Percentiles rank a stretch among this genome's conserved stretches.
Evolutionary conservation across 2,888 invertebrate genomes (phyloP).

Genomic region (Eristalinus aeneus): DNA sequence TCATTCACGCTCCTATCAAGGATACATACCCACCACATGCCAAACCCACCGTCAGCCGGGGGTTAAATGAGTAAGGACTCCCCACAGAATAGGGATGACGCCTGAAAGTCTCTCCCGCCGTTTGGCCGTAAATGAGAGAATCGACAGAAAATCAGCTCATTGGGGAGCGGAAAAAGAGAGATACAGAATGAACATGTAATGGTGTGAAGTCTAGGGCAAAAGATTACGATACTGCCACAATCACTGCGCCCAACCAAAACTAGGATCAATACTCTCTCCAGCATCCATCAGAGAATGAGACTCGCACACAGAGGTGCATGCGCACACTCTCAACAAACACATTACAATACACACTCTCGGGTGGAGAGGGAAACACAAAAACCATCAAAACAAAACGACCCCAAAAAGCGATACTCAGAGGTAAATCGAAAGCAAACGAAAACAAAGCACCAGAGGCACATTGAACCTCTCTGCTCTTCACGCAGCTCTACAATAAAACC

Average conservation of each 20-base stretch:
- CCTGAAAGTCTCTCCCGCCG: slow-evolving; percentile 61
- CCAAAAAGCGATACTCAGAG: slow-evolving; percentile 25
- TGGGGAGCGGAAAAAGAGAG: not conserved
- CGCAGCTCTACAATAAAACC: not conserved
- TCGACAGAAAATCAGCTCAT: slow-evolving; percentile 27
- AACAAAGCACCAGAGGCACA: slow-evolving; percentile 27
- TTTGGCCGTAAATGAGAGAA: slow-evolving; percentile 23
- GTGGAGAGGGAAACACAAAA: not conserved
- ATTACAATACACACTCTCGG: not conserved
- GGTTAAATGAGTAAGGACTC: slow-evolving; percentile 42
- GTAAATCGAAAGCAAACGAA: slow-evolving; percentile 33
- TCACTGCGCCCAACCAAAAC: slow-evolving; percentile 32
- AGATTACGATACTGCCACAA: slow-evolving; percentile 21
- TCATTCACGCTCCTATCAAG: slow-evolving; percentile 44
- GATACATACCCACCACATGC: slow-evolving; percentile 26
- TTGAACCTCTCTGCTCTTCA: not conserved
- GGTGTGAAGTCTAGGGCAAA: slow-evolving; percentile 33
- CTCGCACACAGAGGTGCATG: slow-evolving; percentile 34
- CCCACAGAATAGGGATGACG: slow-evolving; percentile 63
- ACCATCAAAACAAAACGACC: slow-evolving; percentile 43
- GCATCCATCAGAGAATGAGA: slow-evolving; percentile 54
- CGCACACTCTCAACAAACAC: slow-evolving; percentile 14
- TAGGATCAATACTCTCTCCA: slow-evolving; percentile 70
- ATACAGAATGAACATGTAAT: slow-evolving; percentile 44
- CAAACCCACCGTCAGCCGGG: not conserved